phyloP scores from a whole-genome alignment of 1,140 invertebrate species.

The Heliconius melpomene region DNA sequence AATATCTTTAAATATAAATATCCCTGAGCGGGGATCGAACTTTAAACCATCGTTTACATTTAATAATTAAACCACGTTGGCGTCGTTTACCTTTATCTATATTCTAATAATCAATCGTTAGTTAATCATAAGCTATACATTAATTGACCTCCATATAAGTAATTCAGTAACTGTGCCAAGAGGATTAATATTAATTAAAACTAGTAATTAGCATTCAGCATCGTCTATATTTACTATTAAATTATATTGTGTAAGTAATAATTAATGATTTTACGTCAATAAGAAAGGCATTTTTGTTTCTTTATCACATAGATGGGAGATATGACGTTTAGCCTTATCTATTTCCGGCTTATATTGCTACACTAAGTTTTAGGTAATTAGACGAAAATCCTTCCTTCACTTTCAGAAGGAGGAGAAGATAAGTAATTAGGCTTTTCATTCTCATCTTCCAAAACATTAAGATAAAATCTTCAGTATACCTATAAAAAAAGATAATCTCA shows the following conservation, averaged over 20 bases:
- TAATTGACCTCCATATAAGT: slow-evolving; percentile 3
- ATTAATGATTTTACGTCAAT: no score
- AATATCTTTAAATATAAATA: not conserved
- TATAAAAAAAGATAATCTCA: not conserved
- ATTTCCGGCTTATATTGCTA: no score
- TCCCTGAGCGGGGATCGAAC: not conserved
- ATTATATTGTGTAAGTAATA: not conserved
- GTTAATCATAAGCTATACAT: not conserved
- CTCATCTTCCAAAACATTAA: no score
- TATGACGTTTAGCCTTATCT: no score
- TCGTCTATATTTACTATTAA: not conserved
- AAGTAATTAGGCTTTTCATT: no score
- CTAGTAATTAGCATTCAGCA: not conserved
- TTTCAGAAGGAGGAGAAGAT: no score
- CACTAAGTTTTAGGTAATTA: no score
- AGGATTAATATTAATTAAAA: not conserved
- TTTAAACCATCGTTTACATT: no score
- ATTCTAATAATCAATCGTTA: not conserved
- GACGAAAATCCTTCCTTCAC: no score
- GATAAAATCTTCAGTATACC: no score
- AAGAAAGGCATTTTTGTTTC: no score
- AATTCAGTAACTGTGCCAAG: slow-evolving; percentile 5
- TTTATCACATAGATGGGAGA: no score
- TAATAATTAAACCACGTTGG: not conserved
- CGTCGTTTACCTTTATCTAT: not conserved